Evolutionary conservation across 2,797 vertebrate species (phyloP).

Genomic region (Tenualosa thibaudeaui): DNA sequence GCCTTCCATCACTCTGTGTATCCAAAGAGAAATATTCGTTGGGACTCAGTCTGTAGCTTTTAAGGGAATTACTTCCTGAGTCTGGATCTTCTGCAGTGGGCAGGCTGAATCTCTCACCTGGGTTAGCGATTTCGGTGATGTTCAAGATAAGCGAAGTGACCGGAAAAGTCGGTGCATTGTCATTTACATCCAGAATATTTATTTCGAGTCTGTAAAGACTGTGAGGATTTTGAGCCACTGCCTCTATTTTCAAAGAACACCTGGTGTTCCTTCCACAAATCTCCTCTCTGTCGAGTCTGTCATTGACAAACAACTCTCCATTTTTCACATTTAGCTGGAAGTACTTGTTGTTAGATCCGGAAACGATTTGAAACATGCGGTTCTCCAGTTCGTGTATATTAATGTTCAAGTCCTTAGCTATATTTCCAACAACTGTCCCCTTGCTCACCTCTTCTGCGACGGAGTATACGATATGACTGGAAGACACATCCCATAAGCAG

Average conservation of each 20-base stretch:
- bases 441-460: neutral
- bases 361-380: neutral
- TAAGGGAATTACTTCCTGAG: conserved; percentile 70
- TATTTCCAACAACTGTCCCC: neutral
- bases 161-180: conserved; percentile 32
- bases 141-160: conserved; percentile 38
- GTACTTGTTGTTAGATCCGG: conserved; percentile 38
- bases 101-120: conserved; percentile 69
- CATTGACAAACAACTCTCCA: neutral
- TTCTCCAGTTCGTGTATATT: neutral
- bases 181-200: conserved; percentile 37
- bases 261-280: neutral
- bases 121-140: conserved; percentile 50
- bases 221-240: conserved; percentile 38
- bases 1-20: conserved; percentile 54
- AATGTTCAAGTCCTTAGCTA: conserved; percentile 1
- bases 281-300: conserved; percentile 5
- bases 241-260: conserved; percentile 24
- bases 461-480: neutral
- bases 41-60: conserved; percentile 32
- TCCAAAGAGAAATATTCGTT: conserved; percentile 40
- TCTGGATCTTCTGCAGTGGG: conserved; percentile 70
- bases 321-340: neutral
- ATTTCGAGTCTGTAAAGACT: conserved; percentile 51
- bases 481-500: neutral